Evolutionary conservation across 2,888 invertebrate genomes (phyloP), one percentile per base, ranked within the genome.

Genomic region (Noctua fimbriata): DNA sequence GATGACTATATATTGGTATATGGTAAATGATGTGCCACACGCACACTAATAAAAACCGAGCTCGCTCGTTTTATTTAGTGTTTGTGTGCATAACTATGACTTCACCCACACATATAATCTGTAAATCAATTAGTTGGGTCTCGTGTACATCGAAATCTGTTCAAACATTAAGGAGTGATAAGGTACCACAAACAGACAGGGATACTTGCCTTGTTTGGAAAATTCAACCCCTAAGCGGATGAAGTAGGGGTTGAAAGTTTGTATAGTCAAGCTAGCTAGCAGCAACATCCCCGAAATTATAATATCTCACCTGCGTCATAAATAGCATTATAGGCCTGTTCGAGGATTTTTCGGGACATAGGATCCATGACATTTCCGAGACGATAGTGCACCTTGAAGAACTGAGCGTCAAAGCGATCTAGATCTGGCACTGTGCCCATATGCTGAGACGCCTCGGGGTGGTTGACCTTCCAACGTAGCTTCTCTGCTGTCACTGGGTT

Each of bases 231-330:
- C 7, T 52, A 52, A 52, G 7, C 52, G 18, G 2, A 21, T 24
- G 24, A 24, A 55, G 24, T 24, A 52, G 21, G 7, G 52, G 9
- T 24, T 55, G 9, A 52, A 58, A 58, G 2, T n/a, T 14, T n/a
- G 12, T 12, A 16, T 16, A 16, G 60, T 28, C 28, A 2, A 60
- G 6, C 28, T 16, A 28, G 16, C 60, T 18, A 10, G 44, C 16
- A 63, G 18, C 18, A 60, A 60, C 16, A 7, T 60, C 16, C 9
- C 7, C 7, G 32, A 63, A 63, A 12, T 28, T 28, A 60, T 28
- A 28, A 32, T 32, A 63, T 36, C 63, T 63, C 32, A 63, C 63
- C 63, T 63, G 63, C 63, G 21, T 63, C 63, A 63, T 63, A 63
- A 63, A 63, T 63, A 36, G 63, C 63, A 63, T 32, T 63, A 21